phyloP scores from a whole-genome alignment of 2,888 invertebrate genomes.

The Zaprionus lineosus region DNA sequence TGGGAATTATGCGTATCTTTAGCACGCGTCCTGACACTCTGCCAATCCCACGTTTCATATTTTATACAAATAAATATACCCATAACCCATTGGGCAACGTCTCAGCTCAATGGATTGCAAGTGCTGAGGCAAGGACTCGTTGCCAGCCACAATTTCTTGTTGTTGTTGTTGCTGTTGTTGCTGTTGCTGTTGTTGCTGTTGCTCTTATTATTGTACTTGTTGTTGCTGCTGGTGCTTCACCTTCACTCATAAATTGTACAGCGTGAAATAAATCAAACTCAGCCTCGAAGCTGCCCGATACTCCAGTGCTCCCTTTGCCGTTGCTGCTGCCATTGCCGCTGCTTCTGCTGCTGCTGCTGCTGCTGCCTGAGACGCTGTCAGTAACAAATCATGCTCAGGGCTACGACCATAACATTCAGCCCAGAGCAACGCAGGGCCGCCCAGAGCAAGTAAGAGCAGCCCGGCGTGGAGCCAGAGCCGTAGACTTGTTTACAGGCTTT shows the following conservation, averaged over 20 bases:
- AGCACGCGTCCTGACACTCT: slow-evolving; percentile 47
- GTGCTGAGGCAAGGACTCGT: slow-evolving; percentile 29
- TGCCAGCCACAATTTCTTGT: slow-evolving; percentile 18
- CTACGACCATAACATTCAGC: slow-evolving; percentile 48
- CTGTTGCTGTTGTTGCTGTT: background rate
- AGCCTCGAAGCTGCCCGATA: slow-evolving; percentile 43
- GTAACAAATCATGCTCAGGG: slow-evolving; percentile 78
- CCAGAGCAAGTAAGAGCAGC: slow-evolving; percentile 1
- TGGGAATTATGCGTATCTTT: slow-evolving; percentile 70
- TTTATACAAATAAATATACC: slow-evolving; percentile 10
- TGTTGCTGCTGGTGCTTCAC: slow-evolving; percentile 48
- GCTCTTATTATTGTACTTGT: slow-evolving; percentile 18
- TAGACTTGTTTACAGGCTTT: slow-evolving; percentile 71
- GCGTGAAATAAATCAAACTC: slow-evolving; percentile 78
- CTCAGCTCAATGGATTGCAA: slow-evolving; percentile 57
- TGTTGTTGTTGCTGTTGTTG: slow-evolving; percentile 1
- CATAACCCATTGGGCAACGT: slow-evolving; percentile 48
- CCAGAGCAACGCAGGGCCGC: slow-evolving; percentile 8
- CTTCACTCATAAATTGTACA: slow-evolving; percentile 78
- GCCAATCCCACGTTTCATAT: slow-evolving; percentile 11
- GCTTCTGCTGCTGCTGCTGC: slow-evolving; percentile 16
- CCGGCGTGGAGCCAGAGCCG: slow-evolving; percentile 28
- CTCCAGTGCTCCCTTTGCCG: background rate
- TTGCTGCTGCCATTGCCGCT: slow-evolving; percentile 26
- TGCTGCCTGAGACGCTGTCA: slow-evolving; percentile 75